phyloP scores from a whole-genome alignment of 2,888 invertebrate genomes.

The Dysmachus trigonus region DNA sequence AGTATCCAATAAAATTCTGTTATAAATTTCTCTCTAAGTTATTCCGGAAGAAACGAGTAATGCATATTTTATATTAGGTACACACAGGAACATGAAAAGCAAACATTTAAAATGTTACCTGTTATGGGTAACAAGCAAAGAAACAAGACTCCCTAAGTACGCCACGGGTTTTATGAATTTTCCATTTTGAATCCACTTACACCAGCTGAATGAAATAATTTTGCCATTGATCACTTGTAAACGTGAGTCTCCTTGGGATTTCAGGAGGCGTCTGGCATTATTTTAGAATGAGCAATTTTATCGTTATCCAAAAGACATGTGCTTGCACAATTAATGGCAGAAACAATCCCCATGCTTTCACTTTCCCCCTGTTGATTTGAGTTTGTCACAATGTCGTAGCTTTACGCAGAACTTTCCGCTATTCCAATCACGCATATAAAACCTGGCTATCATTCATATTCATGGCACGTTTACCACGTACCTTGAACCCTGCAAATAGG shows the following conservation, averaged over 20 bases:
- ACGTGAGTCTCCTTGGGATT: neutral
- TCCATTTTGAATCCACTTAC: neutral
- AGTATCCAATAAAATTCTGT: neutral
- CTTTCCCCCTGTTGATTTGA: slow-evolving; percentile 27
- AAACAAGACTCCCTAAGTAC: neutral
- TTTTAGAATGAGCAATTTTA: slow-evolving; percentile 1
- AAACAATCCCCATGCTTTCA: slow-evolving; percentile 2
- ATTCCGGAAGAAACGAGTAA: neutral
- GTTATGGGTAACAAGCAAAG: neutral
- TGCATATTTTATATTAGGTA: neutral
- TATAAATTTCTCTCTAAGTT: neutral
- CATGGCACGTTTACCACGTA: slow-evolving; percentile 28
- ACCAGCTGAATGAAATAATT: neutral
- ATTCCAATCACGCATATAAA: slow-evolving; percentile 37
- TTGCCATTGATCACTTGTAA: neutral
- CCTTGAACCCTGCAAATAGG: slow-evolving; percentile 33
- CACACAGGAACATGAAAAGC: neutral
- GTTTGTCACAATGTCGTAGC: neutral
- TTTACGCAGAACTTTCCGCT: neutral
- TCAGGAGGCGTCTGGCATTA: neutral
- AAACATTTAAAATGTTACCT: neutral
- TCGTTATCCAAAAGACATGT: neutral
- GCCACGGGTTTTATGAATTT: neutral
- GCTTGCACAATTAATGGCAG: neutral
- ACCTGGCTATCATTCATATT: slow-evolving; percentile 33